Conservation (phyloP, 2,113 vertebrate species). For the Cyprinodon brontotheroides region DNA sequence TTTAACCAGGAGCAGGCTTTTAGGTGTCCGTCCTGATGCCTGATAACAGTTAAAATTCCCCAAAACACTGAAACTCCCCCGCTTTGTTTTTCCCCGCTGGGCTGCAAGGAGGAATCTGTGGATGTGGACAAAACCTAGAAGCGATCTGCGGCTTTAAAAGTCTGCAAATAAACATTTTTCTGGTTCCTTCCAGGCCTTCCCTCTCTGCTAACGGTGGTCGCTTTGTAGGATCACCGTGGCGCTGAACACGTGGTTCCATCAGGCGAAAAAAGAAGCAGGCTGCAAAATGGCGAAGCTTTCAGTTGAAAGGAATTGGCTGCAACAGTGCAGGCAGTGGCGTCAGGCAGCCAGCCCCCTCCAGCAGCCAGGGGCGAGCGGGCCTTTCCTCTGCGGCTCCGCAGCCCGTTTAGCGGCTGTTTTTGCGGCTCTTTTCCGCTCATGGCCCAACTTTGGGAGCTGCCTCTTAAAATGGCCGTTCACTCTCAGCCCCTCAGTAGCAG, state of each 20-base stretch:
- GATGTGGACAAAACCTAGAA: no score
- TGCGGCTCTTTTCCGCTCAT: background rate
- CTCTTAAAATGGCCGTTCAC: background rate
- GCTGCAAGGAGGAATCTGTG: background rate
- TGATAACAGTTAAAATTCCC: background rate
- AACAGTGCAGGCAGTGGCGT: background rate
- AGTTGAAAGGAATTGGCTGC: constrained; percentile 16
- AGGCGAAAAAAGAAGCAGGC: constrained; percentile 50
- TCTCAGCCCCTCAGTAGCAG: background rate
- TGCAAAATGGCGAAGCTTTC: constrained; percentile 76
- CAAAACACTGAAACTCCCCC: constrained; percentile 3
- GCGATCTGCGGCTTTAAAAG: background rate
- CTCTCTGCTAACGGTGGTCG: constrained; percentile 33
- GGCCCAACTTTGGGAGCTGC: background rate
- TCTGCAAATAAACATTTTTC: background rate
- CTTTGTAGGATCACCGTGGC: constrained; percentile 32
- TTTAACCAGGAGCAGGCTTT: background rate
- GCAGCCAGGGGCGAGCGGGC: background rate
- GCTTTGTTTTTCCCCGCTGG: background rate
- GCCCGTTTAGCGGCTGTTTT: background rate
- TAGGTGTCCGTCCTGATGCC: background rate
- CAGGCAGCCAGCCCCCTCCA: background rate
- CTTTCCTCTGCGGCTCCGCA: background rate
- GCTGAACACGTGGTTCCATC: constrained; percentile 69
- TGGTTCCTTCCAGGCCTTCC: background rate